Base-by-base conservation (phyloP, 2,113 vertebrate genomes). In the Saguinus imperator region DNA sequence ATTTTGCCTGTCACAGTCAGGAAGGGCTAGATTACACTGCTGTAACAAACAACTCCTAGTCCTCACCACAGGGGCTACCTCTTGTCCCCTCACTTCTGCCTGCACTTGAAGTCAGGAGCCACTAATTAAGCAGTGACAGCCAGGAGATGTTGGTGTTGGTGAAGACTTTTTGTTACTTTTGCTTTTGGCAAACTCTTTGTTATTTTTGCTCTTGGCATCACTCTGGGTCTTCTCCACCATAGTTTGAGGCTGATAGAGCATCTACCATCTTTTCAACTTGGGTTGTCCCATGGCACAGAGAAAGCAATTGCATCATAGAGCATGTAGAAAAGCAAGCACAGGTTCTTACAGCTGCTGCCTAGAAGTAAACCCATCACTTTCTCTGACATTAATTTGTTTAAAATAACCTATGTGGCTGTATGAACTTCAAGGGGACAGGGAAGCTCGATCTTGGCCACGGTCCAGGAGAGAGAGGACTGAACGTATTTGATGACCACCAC, bases 281-380 rank as follows among this genome's bases (percentile, higher is more conserved):
- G 43, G 80, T 14, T 14, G 37, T 14, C 14, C 5, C 73, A 8
- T 0, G 29, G 12, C 37, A 85, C 29, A 73, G 50, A 88, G 27
- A n/a, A 50, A 72, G 80, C n/a, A 9, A 17, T 6, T 32, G 9
- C 37, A 6, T 5, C 9, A 10, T 16, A 45, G 45, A 45, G n/a
- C 37, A 25, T 1, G 1, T 3, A 32, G 32, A 12, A 43, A 25
- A 8, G 32, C 35, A 10, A 0, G 0, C 3, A 3, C 9, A 2
- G 61, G 16, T 2, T 82, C 23, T 70, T 29, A 35, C 50, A 50
- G 35, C 40, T 48, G 61, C 57, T n/a, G 20, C 50, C 75, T 11
- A 4, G 20, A 27, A 80, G 52, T 3, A 35, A 64, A 16, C 21
- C 25, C 27, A 40, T 18, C 32, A 0, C 11, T 1, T 72, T 50